Evolutionary conservation across 2,113 vertebrate species (phyloP), one percentile per base, ranked within the genome.

Genomic region (Nothocercus nigrocapillus): DNA sequence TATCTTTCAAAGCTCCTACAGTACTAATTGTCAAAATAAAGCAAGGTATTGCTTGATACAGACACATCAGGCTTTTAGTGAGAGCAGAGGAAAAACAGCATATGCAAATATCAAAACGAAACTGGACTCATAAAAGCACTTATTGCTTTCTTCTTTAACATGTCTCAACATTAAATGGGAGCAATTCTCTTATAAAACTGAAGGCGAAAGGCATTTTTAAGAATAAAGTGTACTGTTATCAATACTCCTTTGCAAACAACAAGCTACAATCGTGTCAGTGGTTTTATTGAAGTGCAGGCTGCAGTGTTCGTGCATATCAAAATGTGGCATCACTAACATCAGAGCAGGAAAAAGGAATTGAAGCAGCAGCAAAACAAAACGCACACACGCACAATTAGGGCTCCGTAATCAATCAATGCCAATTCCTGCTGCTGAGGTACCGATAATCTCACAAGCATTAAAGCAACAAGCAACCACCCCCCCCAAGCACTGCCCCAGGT

Each of bases 381-480:
- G 15, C 44, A 44, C 44, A 44, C 27, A 34, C 32, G 32, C 38
- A 11, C 25, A 83, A 62, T 88, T 91, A 93, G 30, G 38, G 28
- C 14, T 67, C 42, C 58, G 62, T 51, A 66, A 96, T 95, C 89
- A 90, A 82, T 96, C 94, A 96, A 47, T 86, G 83, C 73, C 79
- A 92, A 58, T 73, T 93, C 64, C 61, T 93, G 63, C 79, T 51
- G 17, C 64, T 82, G 81, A 93, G 56, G 63, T 51, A 67, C 51
- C 30, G 27, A 75, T 69, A 82, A 70, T 56, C 74, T 90, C 69
- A 75, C 28, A 84, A 44, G 72, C 49, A 88, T 38, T 32, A 54
- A 62, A 51, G 70, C 4, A 69, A 94, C 80, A 93, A 95, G 68
- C 89, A 82, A 40, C 21, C 81, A 91, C 42, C 21, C 21, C n/a